Percentiles rank a stretch among this genome's conserved stretches.
These are phyloP conservation scores for Cynodonichthys magdalenae DNA, from an alignment of 2,797 vertebrate genomes.

Conservation along the genomic window DNA sequence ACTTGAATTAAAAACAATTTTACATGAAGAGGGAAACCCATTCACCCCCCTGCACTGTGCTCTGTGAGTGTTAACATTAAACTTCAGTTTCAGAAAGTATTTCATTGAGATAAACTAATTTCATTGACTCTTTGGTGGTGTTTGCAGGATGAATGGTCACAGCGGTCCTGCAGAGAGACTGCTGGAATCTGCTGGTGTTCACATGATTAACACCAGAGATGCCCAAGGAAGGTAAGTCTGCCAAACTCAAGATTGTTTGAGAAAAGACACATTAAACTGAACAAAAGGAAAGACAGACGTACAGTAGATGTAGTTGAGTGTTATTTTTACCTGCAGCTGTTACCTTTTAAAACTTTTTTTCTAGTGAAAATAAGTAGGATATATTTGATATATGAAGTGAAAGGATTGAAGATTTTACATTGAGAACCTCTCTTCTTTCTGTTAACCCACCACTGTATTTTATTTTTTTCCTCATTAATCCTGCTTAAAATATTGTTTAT, in stretches of 20 bases:
- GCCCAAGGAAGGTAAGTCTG: slow-evolving; percentile 93
- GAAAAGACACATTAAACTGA: too few relatives aligned
- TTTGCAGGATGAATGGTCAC: slow-evolving; percentile 91
- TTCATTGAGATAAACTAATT: background rate
- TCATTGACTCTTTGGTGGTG: slow-evolving; percentile 5
- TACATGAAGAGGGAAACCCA: slow-evolving; percentile 94
- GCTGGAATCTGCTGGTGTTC: slow-evolving; percentile 85
- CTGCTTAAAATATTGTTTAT: too few relatives aligned
- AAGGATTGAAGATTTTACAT: too few relatives aligned
- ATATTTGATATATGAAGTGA: too few relatives aligned
- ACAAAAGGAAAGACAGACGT: too few relatives aligned
- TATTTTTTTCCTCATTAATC: too few relatives aligned
- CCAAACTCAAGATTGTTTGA: background rate
- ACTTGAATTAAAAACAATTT: slow-evolving; percentile 97
- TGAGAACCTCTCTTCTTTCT: too few relatives aligned
- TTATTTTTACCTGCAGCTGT: too few relatives aligned
- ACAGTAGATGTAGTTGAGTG: too few relatives aligned
- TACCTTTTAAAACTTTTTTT: too few relatives aligned
- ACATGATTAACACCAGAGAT: slow-evolving; percentile 96
- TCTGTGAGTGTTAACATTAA: slow-evolving; percentile 86
- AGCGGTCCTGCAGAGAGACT: slow-evolving; percentile 91
- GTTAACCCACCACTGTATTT: too few relatives aligned
- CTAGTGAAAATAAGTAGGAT: too few relatives aligned
- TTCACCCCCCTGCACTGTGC: slow-evolving; percentile 99
- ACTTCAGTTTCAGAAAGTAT: background rate